Percentiles rank a stretch among this genome's conserved stretches.
phyloP scores from a whole-genome alignment of 2,797 vertebrate genomes.

The Danionella dracula region DNA sequence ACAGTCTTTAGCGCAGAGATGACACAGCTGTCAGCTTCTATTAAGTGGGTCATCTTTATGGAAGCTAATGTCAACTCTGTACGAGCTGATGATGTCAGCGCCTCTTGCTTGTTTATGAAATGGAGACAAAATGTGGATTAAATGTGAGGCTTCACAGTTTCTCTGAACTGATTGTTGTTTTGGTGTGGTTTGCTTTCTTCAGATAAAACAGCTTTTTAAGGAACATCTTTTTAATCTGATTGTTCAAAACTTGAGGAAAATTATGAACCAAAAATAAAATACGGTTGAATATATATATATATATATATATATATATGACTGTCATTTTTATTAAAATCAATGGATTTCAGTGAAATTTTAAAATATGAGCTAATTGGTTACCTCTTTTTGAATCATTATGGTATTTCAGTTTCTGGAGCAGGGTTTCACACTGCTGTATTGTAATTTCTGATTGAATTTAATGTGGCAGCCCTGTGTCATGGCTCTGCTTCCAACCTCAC shows the following conservation, averaged over 20 bases:
- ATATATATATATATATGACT: too few species aligned
- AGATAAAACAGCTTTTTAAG: neutral
- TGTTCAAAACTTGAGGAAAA: too few species aligned
- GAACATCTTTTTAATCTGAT: neutral
- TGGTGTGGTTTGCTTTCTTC: neutral
- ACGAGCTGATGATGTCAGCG: slow-evolving; percentile 25
- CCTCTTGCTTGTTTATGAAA: slow-evolving; percentile 12
- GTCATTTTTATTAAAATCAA: too few species aligned
- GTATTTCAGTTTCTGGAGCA: neutral
- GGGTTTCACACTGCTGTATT: neutral
- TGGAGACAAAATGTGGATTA: neutral
- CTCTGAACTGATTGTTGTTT: neutral
- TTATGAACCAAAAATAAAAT: too few species aligned
- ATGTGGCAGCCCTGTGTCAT: neutral
- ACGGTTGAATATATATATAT: too few species aligned
- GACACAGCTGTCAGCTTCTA: slow-evolving; percentile 24
- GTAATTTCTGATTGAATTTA: neutral
- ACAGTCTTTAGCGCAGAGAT: slow-evolving; percentile 1
- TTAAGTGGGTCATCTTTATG: slow-evolving; percentile 4
- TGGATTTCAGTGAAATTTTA: too few species aligned
- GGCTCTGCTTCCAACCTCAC: neutral
- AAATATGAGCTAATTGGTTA: neutral
- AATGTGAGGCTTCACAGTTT: neutral
- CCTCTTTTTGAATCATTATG: neutral
- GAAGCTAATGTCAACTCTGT: slow-evolving; percentile 11